Evolutionary conservation across 2,113 vertebrate species (phyloP).

Genomic region (Hippocampus guttulatus): DNA sequence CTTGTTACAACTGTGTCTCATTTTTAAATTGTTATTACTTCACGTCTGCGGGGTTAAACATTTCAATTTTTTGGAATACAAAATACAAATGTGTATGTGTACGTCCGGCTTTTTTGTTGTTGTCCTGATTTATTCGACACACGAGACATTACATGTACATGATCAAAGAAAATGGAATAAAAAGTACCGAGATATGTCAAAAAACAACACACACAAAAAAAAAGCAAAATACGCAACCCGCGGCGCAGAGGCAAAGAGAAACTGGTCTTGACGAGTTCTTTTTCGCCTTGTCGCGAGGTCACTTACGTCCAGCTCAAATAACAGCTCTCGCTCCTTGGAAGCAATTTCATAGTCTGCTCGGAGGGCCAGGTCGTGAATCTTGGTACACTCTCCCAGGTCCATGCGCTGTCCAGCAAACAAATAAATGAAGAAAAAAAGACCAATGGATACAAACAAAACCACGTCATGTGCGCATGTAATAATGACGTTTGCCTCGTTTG

Average conservation of each 20-base stretch:
- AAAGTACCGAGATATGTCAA: neutral
- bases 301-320: no score
- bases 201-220: no score
- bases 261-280: no score
- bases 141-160: neutral
- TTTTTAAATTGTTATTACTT: conserved; percentile 72
- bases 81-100: conserved; percentile 75
- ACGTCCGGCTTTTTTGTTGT: conserved; percentile 18
- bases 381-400: no score
- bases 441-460: conserved; percentile 62
- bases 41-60: conserved; percentile 70
- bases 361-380: no score
- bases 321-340: no score
- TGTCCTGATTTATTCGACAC: conserved; percentile 31
- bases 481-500: conserved; percentile 37
- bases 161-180: neutral
- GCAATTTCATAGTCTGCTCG: no score
- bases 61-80: conserved; percentile 74
- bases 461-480: neutral
- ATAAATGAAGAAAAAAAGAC: neutral
- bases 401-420: no score
- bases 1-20: conserved; percentile 67
- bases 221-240: no score
- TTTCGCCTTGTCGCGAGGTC: no score
- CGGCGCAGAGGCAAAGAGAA: no score